phyloP scores from a whole-genome alignment of 2,113 vertebrate genomes.

The Pungitius pungitius region DNA sequence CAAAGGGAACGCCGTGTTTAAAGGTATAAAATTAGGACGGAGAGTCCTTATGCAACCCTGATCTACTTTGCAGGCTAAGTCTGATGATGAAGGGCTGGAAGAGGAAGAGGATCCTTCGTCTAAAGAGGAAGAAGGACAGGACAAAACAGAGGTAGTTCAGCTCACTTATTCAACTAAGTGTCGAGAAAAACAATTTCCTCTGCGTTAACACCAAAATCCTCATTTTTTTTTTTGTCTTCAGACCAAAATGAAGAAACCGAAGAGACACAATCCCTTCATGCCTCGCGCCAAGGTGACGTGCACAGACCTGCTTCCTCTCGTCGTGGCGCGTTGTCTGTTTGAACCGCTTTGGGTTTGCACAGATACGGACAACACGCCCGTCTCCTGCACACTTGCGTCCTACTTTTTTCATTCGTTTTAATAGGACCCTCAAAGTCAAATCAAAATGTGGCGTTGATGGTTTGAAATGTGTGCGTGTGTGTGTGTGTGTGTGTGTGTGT shows the following conservation, averaged over 20 bases:
- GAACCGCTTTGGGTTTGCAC: neutral
- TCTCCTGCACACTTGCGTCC: neutral
- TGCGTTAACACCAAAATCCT: neutral
- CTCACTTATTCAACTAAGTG: neutral
- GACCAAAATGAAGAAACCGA: slow-evolving; percentile 59
- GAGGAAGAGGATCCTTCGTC: slow-evolving; percentile 33
- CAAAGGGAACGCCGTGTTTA: neutral
- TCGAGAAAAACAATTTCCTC: neutral
- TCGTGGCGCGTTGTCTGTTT: neutral
- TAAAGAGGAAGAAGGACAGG: slow-evolving; percentile 31
- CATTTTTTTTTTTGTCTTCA: slow-evolving; percentile 40
- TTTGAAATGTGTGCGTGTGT: neutral
- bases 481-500: slow-evolving; percentile 35
- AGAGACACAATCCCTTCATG: slow-evolving; percentile 72
- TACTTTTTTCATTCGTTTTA: too few species aligned
- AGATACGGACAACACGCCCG: too few species aligned
- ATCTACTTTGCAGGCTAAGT: slow-evolving; percentile 33
- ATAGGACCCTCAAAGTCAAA: neutral
- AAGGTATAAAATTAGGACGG: neutral
- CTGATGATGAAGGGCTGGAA: slow-evolving; percentile 57
- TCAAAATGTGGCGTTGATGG: neutral
- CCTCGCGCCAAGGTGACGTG: slow-evolving; percentile 59
- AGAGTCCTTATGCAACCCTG: neutral
- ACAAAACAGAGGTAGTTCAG: slow-evolving; percentile 34
- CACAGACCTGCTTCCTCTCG: neutral